These are phyloP conservation scores for Camptogramma bilineatum DNA, from an alignment of 2,888 invertebrate species.

Conservation along the genomic window DNA sequence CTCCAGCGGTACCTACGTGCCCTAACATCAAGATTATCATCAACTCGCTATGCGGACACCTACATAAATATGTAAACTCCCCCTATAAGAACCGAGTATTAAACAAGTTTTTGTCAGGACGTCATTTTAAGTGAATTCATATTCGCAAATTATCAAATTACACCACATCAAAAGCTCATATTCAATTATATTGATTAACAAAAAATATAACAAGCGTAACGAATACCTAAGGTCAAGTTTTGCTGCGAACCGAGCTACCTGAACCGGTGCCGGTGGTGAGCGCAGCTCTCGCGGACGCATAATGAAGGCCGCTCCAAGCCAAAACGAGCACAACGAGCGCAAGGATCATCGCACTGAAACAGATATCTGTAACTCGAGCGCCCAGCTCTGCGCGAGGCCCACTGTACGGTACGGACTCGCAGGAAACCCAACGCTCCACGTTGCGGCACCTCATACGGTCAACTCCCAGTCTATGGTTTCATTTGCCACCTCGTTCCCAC, in stretches of 20 bases:
- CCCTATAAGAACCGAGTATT: conserved; percentile 54
- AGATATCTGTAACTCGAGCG: conserved; percentile 61
- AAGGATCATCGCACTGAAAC: conserved; percentile 80
- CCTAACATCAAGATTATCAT: conserved; percentile 68
- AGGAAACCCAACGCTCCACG: conserved; percentile 25
- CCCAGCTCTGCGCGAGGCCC: conserved; percentile 39
- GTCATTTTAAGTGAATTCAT: conserved; percentile 66
- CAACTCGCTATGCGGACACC: conserved; percentile 52
- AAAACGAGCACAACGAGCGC: conserved; percentile 76
- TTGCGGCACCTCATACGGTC: conserved; percentile 21
- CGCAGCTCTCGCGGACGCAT: conserved; percentile 73
- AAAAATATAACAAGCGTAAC: conserved; percentile 77
- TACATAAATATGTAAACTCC: conserved; percentile 46
- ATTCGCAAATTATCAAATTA: conserved; percentile 79
- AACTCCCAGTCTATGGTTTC: conserved; percentile 44
- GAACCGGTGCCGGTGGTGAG: conserved; percentile 68
- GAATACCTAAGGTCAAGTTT: conserved; percentile 82
- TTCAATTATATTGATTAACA: conserved; percentile 72
- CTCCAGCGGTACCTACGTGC: conserved; percentile 58
- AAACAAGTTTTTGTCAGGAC: conserved; percentile 67
- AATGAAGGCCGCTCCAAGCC: conserved; percentile 78
- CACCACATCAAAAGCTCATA: conserved; percentile 77
- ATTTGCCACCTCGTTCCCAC: conserved; percentile 70
- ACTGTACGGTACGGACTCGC: conserved; percentile 3
- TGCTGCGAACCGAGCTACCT: conserved; percentile 78